These are phyloP conservation scores for Caenorhabditis latens DNA, from an alignment of 1,140 invertebrate genomes.

Conservation along the genomic window DNA sequence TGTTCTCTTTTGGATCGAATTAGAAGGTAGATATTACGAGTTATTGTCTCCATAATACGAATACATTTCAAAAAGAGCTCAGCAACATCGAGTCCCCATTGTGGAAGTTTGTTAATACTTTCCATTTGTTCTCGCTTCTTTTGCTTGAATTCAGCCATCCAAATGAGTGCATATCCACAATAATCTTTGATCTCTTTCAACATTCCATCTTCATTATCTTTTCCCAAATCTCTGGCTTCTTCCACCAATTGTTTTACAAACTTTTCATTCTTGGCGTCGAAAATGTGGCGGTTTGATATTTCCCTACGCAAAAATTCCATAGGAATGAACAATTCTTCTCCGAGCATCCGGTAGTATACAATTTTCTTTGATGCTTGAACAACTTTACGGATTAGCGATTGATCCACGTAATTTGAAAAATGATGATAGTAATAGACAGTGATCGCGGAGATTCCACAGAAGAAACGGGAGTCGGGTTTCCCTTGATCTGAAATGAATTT, in stretches of 20 bases:
- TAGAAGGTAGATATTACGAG: not conserved
- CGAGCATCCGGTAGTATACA: not conserved
- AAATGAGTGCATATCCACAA: slow-evolving; percentile 7
- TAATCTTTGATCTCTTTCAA: slow-evolving; percentile 1
- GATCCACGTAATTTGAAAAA: not conserved
- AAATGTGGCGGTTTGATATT: not conserved
- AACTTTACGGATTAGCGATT: not conserved
- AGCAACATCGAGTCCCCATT: slow-evolving; percentile 28
- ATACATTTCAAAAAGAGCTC: slow-evolving; percentile 13
- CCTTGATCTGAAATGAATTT: not conserved
- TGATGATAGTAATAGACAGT: slow-evolving; percentile 38
- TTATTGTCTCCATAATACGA: not conserved
- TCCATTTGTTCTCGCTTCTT: slow-evolving; percentile 16
- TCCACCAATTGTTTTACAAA: not conserved
- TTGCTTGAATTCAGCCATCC: not conserved
- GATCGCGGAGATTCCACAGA: slow-evolving; percentile 20
- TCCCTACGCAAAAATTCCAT: not conserved
- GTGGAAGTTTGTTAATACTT: not conserved
- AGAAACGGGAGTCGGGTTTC: not conserved
- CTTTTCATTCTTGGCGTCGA: not conserved
- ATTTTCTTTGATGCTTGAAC: not conserved
- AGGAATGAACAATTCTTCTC: not conserved
- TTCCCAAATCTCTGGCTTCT: not conserved
- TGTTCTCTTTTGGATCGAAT: slow-evolving; percentile 5
- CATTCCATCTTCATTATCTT: not conserved